Evolutionary conservation across 2,113 vertebrate species (phyloP).

Genomic region (Melanerpes aurifrons): DNA sequence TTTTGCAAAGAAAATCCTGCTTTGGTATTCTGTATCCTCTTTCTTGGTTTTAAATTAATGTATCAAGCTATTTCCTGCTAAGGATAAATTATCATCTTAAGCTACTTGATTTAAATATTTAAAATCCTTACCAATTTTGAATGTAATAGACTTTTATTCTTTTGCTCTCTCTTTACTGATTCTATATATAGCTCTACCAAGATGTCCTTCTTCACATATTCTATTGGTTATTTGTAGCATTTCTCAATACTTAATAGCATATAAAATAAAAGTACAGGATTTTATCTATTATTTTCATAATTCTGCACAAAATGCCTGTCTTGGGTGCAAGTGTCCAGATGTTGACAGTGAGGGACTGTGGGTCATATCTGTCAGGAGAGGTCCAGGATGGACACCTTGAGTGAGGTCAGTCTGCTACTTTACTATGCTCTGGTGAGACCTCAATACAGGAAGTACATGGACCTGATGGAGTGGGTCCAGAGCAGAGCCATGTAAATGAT

Average conservation of each 20-base stretch:
- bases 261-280: not conserved
- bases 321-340: not conserved
- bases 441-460: too few species aligned
- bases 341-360: rapidly evolving
- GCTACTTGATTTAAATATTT: not conserved
- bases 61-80: not conserved
- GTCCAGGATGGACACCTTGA: rapidly evolving
- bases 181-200: not conserved
- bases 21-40: not conserved
- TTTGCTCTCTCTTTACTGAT: not conserved
- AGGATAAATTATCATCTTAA: not conserved
- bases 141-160: not conserved
- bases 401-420: too few species aligned
- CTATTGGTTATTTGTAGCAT: not conserved
- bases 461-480: too few species aligned
- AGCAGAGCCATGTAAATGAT: too few species aligned
- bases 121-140: not conserved
- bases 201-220: not conserved
- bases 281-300: not conserved
- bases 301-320: not conserved
- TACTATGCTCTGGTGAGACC: too few species aligned
- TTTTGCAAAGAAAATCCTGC: not conserved
- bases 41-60: not conserved
- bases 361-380: not conserved
- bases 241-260: not conserved